These are phyloP conservation scores for Flexamia atlantica DNA, from an alignment of 2,888 invertebrate species.

Conservation along the genomic window DNA sequence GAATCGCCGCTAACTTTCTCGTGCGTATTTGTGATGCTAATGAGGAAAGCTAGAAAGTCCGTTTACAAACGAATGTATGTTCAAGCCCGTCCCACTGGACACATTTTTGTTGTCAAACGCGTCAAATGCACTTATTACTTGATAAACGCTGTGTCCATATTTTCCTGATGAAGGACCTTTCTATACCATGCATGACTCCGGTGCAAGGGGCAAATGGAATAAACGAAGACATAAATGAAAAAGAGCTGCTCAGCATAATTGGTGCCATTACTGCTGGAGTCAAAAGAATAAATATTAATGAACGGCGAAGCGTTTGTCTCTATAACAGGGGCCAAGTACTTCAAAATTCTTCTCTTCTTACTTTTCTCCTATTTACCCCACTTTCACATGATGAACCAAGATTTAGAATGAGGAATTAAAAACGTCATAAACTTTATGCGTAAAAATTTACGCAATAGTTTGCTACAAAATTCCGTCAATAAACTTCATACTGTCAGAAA, in stretches of 20 bases:
- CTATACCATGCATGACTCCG: neutral
- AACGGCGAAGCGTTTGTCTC: neutral
- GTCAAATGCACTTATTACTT: no score
- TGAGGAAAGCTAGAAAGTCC: conserved; percentile 42
- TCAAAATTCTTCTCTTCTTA: conserved; percentile 11
- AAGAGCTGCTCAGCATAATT: conserved; percentile 13
- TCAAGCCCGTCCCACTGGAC: neutral
- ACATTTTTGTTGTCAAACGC: neutral
- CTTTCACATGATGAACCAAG: neutral
- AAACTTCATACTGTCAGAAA: no score
- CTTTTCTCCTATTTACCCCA: neutral
- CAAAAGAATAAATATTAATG: conserved; percentile 38
- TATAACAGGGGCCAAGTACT: conserved; percentile 18
- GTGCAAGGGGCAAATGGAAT: no score
- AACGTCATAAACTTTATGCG: no score
- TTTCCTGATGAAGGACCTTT: no score
- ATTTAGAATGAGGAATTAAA: no score
- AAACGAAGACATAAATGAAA: neutral
- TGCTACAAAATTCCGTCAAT: no score
- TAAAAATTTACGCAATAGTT: no score
- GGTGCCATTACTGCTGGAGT: conserved; percentile 18
- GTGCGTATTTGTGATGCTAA: conserved; percentile 38
- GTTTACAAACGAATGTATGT: conserved; percentile 31
- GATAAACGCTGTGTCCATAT: no score
- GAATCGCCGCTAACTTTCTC: conserved; percentile 28